Percentiles rank a stretch among this genome's conserved stretches.
phyloP scores from a whole-genome alignment of 2,797 vertebrate genomes.

The Caiman crocodilus region DNA sequence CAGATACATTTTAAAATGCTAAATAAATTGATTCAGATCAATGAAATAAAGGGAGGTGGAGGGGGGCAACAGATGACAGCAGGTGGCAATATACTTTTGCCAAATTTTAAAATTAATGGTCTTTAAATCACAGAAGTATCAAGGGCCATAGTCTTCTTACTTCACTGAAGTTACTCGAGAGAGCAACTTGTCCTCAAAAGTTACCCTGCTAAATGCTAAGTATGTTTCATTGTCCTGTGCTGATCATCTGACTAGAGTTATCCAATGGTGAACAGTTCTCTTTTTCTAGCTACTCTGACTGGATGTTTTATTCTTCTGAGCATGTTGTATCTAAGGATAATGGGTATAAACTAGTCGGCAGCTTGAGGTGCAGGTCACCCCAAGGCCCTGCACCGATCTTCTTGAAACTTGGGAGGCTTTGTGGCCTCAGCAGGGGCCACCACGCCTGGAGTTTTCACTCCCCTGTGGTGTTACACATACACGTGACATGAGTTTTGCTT shows the following conservation, averaged over 20 bases:
- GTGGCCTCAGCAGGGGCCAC: too few relatives aligned
- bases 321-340: background rate
- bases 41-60: too few relatives aligned
- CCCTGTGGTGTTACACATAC: too few relatives aligned
- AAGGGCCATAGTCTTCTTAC: background rate
- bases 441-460: too few relatives aligned
- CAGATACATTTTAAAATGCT: accelerated
- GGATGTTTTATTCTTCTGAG: background rate
- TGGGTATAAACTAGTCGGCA: background rate
- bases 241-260: background rate
- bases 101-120: background rate
- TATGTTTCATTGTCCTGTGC: background rate
- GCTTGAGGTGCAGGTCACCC: too few relatives aligned
- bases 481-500: too few relatives aligned
- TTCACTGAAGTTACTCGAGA: background rate
- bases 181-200: background rate
- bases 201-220: background rate
- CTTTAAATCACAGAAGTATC: background rate
- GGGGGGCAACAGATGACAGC: background rate
- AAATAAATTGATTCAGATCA: background rate
- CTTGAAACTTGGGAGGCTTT: too few relatives aligned
- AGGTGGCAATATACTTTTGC: background rate
- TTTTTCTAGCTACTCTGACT: background rate
- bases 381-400: too few relatives aligned
- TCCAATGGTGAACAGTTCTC: background rate